Percentiles rank a stretch among this genome's conserved stretches.
Conservation (phyloP, 1,140 invertebrate species). For the Drosophila nigrodunni region DNA sequence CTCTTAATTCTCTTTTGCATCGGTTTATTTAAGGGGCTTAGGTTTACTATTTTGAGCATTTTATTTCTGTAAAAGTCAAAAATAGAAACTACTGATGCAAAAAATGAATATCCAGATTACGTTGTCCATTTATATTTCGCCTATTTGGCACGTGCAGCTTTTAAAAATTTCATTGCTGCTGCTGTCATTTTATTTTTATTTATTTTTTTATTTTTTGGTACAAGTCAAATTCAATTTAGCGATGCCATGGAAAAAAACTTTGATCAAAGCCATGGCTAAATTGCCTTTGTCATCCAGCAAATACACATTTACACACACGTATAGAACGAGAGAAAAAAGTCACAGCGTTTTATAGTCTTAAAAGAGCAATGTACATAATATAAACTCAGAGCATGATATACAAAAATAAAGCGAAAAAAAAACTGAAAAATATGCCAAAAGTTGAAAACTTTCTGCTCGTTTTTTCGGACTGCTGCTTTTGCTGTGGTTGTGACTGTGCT, state of each 20-base stretch:
- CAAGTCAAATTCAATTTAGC: conserved; percentile 79
- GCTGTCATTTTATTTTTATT: neutral
- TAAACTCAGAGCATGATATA: conserved; percentile 28
- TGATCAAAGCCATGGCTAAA: conserved; percentile 73
- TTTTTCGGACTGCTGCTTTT: conserved; percentile 10
- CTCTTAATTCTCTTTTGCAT: neutral
- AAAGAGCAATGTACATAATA: conserved; percentile 36
- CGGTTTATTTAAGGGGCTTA: too few relatives aligned
- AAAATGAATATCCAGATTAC: conserved; percentile 18
- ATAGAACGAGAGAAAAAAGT: neutral
- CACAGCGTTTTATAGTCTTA: conserved; percentile 22
- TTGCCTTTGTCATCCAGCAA: conserved; percentile 63
- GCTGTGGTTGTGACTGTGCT: conserved; percentile 7
- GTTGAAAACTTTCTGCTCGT: conserved; percentile 53
- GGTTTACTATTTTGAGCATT: neutral
- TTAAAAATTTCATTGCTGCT: conserved; percentile 27
- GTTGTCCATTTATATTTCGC: conserved; percentile 17
- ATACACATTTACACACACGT: conserved; percentile 1
- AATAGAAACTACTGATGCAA: neutral
- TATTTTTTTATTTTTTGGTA: conserved; percentile 33
- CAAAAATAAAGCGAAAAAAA: conserved; percentile 54
- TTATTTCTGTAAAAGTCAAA: conserved; percentile 9
- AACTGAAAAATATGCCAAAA: conserved; percentile 58
- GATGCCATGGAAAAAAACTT: conserved; percentile 56
- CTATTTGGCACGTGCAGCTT: conserved; percentile 26